phyloP scores from a whole-genome alignment of 2,113 vertebrate species.

The Malurus elegans region DNA sequence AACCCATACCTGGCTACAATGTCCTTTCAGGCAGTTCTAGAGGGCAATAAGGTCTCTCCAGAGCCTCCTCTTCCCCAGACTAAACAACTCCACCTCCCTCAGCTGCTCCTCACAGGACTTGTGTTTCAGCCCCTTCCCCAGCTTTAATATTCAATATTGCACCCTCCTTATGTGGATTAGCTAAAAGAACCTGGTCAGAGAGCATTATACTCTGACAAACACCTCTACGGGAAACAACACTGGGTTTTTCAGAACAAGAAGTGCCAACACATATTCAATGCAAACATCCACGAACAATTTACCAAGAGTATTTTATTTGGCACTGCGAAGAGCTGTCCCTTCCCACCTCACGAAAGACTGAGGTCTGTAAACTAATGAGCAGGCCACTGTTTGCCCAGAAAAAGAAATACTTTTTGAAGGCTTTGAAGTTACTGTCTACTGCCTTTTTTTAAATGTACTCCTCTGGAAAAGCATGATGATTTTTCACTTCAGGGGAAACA shows the following conservation, averaged over 20 bases:
- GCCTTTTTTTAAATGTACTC: neutral
- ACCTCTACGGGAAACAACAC: neutral
- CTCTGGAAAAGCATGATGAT: neutral
- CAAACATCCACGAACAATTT: neutral
- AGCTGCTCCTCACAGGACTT: neutral
- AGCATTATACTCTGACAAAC: neutral
- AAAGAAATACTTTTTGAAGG: neutral
- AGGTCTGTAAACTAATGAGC: neutral
- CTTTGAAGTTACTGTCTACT: neutral
- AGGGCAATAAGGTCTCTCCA: neutral
- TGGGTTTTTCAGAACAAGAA: neutral
- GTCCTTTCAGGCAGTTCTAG: neutral
- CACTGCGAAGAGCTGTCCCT: neutral
- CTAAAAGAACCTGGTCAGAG: neutral
- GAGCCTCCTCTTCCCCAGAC: neutral
- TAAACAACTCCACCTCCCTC: neutral
- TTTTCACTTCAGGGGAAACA: neutral
- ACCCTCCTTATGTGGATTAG: neutral
- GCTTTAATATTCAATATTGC: neutral
- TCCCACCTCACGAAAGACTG: neutral
- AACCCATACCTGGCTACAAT: neutral
- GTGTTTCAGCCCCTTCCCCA: neutral
- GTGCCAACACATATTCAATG: neutral
- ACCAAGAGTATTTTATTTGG: neutral
- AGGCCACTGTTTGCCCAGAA: neutral